A percentile compares a stretch with the other conserved stretches of the same genome.
These are phyloP conservation scores for Latrodectus geometricus DNA, from an alignment of 1,140 invertebrate species.

Conservation along the genomic window DNA sequence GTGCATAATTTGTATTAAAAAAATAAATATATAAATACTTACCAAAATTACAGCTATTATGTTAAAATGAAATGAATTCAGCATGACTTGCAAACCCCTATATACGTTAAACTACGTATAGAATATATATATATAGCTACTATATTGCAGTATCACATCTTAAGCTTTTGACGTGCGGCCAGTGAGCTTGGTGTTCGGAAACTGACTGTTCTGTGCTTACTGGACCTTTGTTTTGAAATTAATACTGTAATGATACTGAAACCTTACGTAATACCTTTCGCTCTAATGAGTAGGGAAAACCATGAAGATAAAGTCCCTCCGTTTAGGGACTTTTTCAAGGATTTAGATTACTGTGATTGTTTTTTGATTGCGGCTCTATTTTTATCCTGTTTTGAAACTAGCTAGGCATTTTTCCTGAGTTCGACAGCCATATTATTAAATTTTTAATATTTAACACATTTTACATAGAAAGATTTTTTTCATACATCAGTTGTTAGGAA, in stretches of 20 bases:
- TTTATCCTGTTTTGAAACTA: too few species aligned
- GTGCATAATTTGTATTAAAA: not conserved
- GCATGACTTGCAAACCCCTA: constrained; percentile 32
- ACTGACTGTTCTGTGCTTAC: not conserved
- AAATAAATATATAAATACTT: not conserved
- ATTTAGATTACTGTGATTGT: too few species aligned
- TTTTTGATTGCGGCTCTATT: too few species aligned
- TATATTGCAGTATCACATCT: constrained; percentile 4
- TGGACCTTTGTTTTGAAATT: constrained; percentile 14
- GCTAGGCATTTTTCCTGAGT: too few species aligned
- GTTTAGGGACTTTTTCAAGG: constrained; percentile 6
- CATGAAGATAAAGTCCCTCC: not conserved
- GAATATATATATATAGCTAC: not conserved
- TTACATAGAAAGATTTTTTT: too few species aligned
- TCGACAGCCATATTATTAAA: too few species aligned
- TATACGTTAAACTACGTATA: not conserved
- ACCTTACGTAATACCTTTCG: constrained; percentile 29
- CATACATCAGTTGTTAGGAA: too few species aligned
- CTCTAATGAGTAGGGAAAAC: constrained; percentile 19
- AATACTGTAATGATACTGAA: not conserved
- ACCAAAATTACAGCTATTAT: not conserved
- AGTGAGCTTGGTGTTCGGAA: not conserved
- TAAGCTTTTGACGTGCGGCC: constrained; percentile 11
- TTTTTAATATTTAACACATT: too few species aligned
- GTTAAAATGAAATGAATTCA: not conserved